Conservation (phyloP, 2,888 invertebrate species). For the Eilema griseolum region DNA sequence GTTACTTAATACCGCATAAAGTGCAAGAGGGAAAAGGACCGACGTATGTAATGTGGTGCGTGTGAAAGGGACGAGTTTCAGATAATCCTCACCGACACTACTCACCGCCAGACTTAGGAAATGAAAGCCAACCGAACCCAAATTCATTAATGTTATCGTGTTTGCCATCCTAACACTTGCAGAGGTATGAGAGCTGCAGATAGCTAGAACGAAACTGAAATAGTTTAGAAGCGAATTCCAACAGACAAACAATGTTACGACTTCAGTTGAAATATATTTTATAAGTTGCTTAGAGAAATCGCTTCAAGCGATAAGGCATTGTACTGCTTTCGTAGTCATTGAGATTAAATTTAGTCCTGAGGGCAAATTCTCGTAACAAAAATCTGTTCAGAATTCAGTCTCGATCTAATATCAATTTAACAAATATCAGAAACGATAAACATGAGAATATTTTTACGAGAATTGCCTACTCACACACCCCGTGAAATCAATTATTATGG, state of each 20-base stretch:
- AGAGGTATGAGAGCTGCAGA: slow-evolving; percentile 60
- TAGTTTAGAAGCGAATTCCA: slow-evolving; percentile 37
- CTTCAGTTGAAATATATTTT: slow-evolving; percentile 3
- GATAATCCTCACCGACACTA: slow-evolving; percentile 65
- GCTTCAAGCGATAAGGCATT: too few relatives aligned
- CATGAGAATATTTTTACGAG: too few relatives aligned
- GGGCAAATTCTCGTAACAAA: too few relatives aligned
- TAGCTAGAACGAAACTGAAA: slow-evolving; percentile 47
- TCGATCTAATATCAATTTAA: too few relatives aligned
- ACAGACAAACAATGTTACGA: slow-evolving; percentile 23
- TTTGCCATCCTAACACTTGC: slow-evolving; percentile 66
- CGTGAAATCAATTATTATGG: too few relatives aligned
- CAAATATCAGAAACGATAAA: too few relatives aligned
- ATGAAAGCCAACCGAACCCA: slow-evolving; percentile 75
- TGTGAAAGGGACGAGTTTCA: slow-evolving; percentile 48
- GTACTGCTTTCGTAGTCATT: too few relatives aligned
- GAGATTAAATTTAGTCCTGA: too few relatives aligned
- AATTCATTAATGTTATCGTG: slow-evolving; percentile 78
- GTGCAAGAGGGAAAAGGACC: slow-evolving; percentile 43
- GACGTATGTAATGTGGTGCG: slow-evolving; percentile 28
- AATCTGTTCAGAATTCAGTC: too few relatives aligned
- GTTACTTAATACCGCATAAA: slow-evolving; percentile 54
- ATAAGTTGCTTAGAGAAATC: not conserved
- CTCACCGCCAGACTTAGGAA: slow-evolving; percentile 69
- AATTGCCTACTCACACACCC: too few relatives aligned